These are phyloP conservation scores for Dasyornis broadbenti DNA, from an alignment of 2,113 vertebrate species.

Conservation along the genomic window DNA sequence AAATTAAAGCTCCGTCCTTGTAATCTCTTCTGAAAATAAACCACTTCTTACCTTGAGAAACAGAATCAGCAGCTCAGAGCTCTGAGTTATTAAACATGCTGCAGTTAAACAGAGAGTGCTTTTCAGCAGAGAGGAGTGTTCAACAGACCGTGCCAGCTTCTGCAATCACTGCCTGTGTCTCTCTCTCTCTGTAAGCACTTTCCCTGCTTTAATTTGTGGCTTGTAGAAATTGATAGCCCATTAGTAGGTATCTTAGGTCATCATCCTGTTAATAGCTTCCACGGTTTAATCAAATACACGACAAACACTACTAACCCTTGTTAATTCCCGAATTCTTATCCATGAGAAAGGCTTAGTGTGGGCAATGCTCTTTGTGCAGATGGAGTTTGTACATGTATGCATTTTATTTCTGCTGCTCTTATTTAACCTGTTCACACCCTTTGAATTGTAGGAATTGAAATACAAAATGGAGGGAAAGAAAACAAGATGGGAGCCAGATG, in stretches of 20 bases:
- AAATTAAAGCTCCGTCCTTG: background rate
- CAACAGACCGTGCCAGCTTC: background rate
- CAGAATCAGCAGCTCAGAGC: background rate
- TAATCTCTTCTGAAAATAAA: background rate
- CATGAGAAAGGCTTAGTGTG: background rate
- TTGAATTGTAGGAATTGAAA: background rate
- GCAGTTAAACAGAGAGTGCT: background rate
- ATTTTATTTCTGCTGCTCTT: background rate
- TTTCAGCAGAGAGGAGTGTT: background rate
- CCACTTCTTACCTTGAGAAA: background rate
- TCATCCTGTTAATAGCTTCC: background rate
- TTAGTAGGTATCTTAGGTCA: background rate
- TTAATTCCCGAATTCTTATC: background rate
- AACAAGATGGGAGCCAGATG: background rate
- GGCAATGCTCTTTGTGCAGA: background rate
- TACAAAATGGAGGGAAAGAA: background rate
- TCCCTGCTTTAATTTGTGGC: background rate
- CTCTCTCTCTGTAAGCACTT: background rate
- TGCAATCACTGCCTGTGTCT: background rate
- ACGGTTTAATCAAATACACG: background rate
- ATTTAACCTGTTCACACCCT: background rate
- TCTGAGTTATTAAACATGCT: background rate
- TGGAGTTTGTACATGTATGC: background rate
- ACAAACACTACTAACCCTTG: background rate
- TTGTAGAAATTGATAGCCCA: background rate